A percentile compares a stretch with the other conserved stretches of the same genome.
Evolutionary conservation across 37 sponge, comb jelly and placozoan species (phyloP).

Genomic region (Petrosia ficiformis): DNA sequence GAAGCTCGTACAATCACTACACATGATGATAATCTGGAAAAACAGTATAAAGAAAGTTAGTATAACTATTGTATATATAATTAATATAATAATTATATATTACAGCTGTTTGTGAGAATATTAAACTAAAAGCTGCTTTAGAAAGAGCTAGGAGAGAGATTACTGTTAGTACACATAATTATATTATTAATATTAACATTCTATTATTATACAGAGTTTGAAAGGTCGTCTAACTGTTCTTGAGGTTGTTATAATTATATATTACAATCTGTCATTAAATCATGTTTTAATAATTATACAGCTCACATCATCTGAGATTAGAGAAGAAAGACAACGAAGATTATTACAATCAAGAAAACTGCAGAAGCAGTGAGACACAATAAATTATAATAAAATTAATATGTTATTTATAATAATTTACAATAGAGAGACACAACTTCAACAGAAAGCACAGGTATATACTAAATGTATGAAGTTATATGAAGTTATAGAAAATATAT

Average conservation of each 20-base stretch:
- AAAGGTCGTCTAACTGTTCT: constrained; percentile 70
- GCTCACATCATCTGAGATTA: constrained; percentile 72
- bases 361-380: constrained; percentile 31
- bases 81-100: not conserved
- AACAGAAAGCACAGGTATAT: constrained; percentile 35
- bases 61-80: not conserved
- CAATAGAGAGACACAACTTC: constrained; percentile 36
- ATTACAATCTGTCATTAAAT: not conserved
- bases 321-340: constrained; percentile 51
- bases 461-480: not conserved
- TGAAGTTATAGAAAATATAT: not conserved
- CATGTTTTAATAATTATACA: constrained; percentile 1
- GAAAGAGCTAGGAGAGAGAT: constrained; percentile 76
- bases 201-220: constrained; percentile 35
- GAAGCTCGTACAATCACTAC: constrained; percentile 79
- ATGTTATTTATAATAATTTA: not conserved
- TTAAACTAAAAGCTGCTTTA: constrained; percentile 40
- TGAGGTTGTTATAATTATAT: constrained; percentile 40
- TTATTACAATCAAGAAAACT: constrained; percentile 6
- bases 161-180: constrained; percentile 35
- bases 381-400: not conserved
- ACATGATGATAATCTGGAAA: constrained; percentile 84
- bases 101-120: constrained; percentile 63
- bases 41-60: constrained; percentile 87
- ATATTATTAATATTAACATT: not conserved